phyloP scores from a whole-genome alignment of 2,797 vertebrate genomes.

The Sebastes itinus region DNA sequence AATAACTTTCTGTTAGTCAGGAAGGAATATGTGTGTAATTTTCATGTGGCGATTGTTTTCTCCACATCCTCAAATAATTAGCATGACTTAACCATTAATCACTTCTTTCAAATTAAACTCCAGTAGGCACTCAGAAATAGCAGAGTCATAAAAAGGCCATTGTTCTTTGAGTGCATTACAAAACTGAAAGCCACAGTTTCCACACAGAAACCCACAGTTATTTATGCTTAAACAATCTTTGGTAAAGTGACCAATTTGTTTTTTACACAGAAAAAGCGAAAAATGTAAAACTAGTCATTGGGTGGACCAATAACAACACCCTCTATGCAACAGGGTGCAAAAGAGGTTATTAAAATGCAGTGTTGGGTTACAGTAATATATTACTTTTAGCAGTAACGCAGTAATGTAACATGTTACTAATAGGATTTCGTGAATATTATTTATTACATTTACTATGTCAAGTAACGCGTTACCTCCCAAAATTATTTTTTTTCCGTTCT shows the following conservation, averaged over 20 bases:
- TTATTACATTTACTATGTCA: too few species aligned
- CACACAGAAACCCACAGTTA: background rate
- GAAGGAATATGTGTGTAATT: background rate
- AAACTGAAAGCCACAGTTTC: background rate
- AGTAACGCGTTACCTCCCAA: too few species aligned
- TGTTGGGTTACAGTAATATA: background rate
- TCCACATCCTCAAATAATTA: background rate
- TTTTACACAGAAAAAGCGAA: background rate
- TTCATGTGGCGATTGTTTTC: conserved; percentile 8
- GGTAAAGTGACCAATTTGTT: background rate
- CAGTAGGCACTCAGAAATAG: background rate
- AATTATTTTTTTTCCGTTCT: fast-evolving
- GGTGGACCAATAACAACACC: background rate
- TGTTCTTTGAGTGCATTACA: background rate
- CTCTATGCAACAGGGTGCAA: background rate
- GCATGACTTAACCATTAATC: background rate
- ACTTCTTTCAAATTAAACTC: conserved; percentile 11
- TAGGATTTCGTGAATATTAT: background rate
- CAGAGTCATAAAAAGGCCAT: background rate
- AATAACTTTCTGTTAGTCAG: background rate
- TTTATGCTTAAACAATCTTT: background rate
- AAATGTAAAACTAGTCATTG: background rate
- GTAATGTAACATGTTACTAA: background rate
- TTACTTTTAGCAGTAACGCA: background rate
- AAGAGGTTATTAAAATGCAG: background rate